Percentiles rank a stretch among this genome's conserved stretches.
Evolutionary conservation across 2,113 vertebrate species (phyloP).

Genomic region (Oriolus oriolus): DNA sequence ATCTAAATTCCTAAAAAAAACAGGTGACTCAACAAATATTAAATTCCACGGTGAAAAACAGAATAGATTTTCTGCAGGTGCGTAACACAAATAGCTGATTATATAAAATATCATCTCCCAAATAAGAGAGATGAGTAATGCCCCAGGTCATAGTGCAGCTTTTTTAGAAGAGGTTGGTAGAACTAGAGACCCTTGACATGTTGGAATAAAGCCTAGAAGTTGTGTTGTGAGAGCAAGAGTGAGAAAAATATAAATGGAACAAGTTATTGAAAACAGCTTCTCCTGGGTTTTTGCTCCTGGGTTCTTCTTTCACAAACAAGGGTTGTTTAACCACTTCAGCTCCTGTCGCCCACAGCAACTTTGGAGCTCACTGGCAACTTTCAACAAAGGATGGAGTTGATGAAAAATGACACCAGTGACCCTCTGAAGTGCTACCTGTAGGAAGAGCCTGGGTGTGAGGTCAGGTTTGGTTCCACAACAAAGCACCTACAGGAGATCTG

Average conservation of each 20-base stretch:
- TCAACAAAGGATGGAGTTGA: neutral
- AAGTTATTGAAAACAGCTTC: neutral
- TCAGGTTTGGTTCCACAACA: neutral
- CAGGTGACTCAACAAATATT: neutral
- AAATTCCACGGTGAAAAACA: neutral
- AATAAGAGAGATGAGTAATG: neutral
- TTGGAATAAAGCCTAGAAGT: neutral
- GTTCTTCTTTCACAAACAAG: neutral
- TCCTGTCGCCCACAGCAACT: neutral
- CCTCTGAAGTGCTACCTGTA: neutral
- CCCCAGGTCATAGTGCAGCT: neutral
- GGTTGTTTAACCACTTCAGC: neutral
- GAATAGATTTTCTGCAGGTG: neutral
- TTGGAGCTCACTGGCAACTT: neutral
- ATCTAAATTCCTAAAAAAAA: neutral
- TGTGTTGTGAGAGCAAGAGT: neutral
- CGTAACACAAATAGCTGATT: neutral
- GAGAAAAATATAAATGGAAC: constrained; percentile 4
- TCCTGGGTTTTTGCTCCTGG: neutral
- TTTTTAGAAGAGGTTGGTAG: neutral
- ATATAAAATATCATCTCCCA: neutral
- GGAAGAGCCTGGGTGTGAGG: neutral
- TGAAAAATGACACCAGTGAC: neutral
- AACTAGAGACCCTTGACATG: neutral
- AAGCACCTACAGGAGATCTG: neutral